A percentile compares a stretch with the other conserved stretches of the same genome.
These are phyloP conservation scores for Drosophila mauritiana DNA, from an alignment of 1,140 invertebrate genomes.

Conservation along the genomic window DNA sequence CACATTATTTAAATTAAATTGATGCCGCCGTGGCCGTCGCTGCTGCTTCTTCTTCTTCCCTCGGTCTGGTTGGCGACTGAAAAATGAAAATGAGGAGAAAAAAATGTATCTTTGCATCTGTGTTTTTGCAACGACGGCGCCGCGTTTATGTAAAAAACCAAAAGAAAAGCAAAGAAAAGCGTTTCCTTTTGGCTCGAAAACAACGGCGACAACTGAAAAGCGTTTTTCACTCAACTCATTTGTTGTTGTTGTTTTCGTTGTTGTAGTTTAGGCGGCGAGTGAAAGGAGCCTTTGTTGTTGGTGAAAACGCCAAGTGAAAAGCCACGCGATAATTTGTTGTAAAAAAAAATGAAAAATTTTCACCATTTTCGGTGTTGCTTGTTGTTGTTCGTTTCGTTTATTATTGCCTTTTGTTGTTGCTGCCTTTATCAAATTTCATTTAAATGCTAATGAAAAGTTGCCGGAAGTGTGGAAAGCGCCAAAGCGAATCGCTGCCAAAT, in stretches of 20 bases:
- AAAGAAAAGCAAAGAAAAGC: conserved; percentile 70
- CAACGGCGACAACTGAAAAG: conserved; percentile 61
- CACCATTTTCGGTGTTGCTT: conserved; percentile 59
- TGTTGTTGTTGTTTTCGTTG: conserved; percentile 35
- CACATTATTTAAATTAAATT: conserved; percentile 84
- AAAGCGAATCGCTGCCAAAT: conserved; percentile 57
- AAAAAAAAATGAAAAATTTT: conserved; percentile 82
- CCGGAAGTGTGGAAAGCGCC: conserved; percentile 74
- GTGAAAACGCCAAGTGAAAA: conserved; percentile 79
- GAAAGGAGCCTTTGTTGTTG: conserved; percentile 74
- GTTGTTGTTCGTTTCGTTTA: conserved; percentile 26
- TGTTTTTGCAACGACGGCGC: conserved; percentile 25
- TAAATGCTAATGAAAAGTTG: conserved; percentile 82
- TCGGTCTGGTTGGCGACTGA: conserved; percentile 6
- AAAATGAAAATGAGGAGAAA: conserved; percentile 1
- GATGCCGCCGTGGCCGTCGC: conserved; percentile 33
- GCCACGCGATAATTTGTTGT: conserved; percentile 83
- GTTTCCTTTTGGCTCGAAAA: conserved; percentile 74
- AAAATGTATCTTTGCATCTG: conserved; percentile 73
- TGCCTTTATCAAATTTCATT: conserved; percentile 78
- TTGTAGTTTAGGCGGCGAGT: conserved; percentile 61
- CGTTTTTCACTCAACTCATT: conserved; percentile 76
- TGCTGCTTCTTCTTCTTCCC: conserved; percentile 33
- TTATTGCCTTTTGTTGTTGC: conserved; percentile 39
- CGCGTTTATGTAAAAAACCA: conserved; percentile 44